phyloP scores from a whole-genome alignment of 1,140 invertebrate genomes.

The Conus ventricosus region DNA sequence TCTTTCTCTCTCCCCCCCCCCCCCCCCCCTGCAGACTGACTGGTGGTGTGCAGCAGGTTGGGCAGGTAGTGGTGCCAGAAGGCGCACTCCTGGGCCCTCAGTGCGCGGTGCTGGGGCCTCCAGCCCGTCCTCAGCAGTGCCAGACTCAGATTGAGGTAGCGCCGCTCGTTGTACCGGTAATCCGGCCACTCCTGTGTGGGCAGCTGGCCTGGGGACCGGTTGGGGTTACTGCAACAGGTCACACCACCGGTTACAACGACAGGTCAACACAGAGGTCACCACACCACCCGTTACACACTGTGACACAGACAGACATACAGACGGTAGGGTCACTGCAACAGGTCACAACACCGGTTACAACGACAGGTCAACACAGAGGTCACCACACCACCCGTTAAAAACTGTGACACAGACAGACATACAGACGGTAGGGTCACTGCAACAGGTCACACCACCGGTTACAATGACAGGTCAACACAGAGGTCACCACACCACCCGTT shows the following conservation, averaged over 20 bases:
- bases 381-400: neutral
- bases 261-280: neutral
- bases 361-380: neutral
- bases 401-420: neutral
- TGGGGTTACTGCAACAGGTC: conserved; percentile 83
- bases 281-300: neutral
- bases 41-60: conserved; percentile 83
- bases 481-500: neutral
- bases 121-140: conserved; percentile 78
- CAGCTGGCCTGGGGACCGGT: conserved; percentile 71
- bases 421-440: neutral
- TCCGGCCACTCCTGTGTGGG: conserved; percentile 87
- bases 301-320: neutral
- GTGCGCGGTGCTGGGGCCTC: conserved; percentile 84
- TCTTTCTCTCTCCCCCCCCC: too few relatives aligned
- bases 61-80: conserved; percentile 98
- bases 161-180: conserved; percentile 87
- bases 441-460: neutral
- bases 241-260: neutral
- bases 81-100: conserved; percentile 92
- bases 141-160: conserved; percentile 89
- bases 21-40: conserved; percentile 61
- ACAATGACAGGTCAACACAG: neutral
- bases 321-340: neutral
- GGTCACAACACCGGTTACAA: neutral